Percentiles rank a stretch among this genome's conserved stretches.
phyloP scores from a whole-genome alignment of 2,797 vertebrate genomes.

The Xiphophorus birchmanni region DNA sequence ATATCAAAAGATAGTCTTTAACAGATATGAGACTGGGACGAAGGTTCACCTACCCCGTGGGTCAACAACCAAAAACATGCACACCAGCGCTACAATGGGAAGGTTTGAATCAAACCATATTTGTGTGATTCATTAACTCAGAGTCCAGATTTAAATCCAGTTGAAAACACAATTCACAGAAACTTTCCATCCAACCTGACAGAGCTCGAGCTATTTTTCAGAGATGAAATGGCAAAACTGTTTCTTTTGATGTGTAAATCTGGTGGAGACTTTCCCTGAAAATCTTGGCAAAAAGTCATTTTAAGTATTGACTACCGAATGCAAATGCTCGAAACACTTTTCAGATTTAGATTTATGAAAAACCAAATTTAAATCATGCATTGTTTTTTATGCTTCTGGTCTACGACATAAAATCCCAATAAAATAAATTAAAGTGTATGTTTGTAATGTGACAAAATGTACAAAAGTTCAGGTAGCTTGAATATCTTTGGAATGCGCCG shows the following conservation, averaged over 20 bases:
- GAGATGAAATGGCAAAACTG: neutral
- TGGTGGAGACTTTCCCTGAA: neutral
- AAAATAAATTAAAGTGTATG: neutral
- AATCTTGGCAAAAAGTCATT: neutral
- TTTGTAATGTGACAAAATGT: neutral
- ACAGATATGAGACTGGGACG: neutral
- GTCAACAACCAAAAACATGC: neutral
- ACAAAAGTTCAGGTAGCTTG: neutral
- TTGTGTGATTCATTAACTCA: neutral
- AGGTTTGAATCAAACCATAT: neutral
- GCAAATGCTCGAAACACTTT: neutral
- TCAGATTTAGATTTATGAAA: neutral
- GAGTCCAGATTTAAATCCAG: neutral
- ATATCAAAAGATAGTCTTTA: neutral
- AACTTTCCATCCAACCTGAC: neutral
- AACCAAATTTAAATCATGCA: neutral
- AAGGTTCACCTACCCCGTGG: neutral
- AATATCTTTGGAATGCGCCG: neutral
- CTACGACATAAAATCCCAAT: neutral
- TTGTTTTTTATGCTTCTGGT: neutral
- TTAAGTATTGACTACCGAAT: neutral
- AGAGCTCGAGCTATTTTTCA: neutral
- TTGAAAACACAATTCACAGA: neutral
- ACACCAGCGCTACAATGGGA: neutral
- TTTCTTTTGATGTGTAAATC: neutral